These are phyloP conservation scores for Aix galericulata DNA, from an alignment of 2,113 vertebrate species.

Conservation along the genomic window DNA sequence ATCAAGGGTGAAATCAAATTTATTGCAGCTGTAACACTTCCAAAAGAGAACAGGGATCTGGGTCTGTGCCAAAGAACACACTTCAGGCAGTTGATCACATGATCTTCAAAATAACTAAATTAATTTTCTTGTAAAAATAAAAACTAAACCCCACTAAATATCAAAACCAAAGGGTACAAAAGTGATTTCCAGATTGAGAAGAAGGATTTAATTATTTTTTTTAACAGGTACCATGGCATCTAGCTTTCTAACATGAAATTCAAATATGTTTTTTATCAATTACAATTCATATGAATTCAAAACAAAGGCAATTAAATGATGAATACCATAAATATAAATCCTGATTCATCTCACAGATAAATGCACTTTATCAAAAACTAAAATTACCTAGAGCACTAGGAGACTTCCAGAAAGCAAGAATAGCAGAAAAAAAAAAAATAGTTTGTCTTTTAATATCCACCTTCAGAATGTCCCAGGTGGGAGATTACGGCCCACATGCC, in stretches of 20 bases:
- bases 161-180: not conserved
- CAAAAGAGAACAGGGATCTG: constrained; percentile 34
- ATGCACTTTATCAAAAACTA: not conserved
- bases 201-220: not conserved
- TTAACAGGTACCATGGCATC: not conserved
- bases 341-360: not conserved
- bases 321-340: not conserved
- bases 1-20: constrained; percentile 62
- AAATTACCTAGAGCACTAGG: not conserved
- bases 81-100: not conserved
- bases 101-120: constrained; percentile 32
- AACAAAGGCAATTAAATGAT: not conserved
- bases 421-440: not conserved
- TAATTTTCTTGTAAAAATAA: constrained; percentile 44
- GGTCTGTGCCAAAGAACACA: constrained; percentile 37
- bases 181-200: not conserved
- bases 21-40: constrained; percentile 45
- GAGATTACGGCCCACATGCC: constrained; percentile 36
- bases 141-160: not conserved
- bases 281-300: not conserved
- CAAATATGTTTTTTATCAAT: not conserved
- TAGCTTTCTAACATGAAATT: not conserved
- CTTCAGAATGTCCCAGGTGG: not conserved
- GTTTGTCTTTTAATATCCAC: constrained; percentile 17
- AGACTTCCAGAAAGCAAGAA: constrained; percentile 8